A percentile compares a stretch with the other conserved stretches of the same genome.
Conservation (phyloP, 1,140 invertebrate genomes). For the Yoshiicerus persimilis region DNA sequence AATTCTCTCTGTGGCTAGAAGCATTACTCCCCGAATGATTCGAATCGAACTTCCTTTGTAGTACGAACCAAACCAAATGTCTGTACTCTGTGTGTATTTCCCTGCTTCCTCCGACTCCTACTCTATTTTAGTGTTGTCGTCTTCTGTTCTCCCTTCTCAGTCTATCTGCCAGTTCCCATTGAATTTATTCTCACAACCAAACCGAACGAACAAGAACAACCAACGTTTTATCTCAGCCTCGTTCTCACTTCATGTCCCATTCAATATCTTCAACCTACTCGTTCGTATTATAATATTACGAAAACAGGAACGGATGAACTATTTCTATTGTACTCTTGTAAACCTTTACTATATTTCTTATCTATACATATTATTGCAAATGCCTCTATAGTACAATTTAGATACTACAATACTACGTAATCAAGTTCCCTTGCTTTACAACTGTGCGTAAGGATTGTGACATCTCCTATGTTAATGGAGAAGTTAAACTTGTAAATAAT, state of each 20-base stretch:
- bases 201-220: not conserved
- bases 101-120: not conserved
- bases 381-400: not conserved
- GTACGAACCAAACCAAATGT: not conserved
- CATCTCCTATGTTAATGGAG: not conserved
- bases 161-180: not conserved
- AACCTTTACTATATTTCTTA: not conserved
- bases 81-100: not conserved
- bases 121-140: not conserved
- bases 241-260: not conserved
- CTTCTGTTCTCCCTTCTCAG: not conserved
- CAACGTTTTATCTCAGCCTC: not conserved
- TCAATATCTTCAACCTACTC: not conserved
- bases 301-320: not conserved
- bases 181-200: not conserved
- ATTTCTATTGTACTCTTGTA: not conserved
- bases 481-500: not conserved
- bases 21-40: not conserved
- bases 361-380: not conserved
- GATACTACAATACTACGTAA: not conserved
- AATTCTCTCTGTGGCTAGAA: not conserved
- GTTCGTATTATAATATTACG: not conserved
- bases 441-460: not conserved
- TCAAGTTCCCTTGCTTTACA: not conserved
- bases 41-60: not conserved